Base-by-base conservation (phyloP, 2,888 invertebrate species). In the Cremastobaeus sp. region DNA sequence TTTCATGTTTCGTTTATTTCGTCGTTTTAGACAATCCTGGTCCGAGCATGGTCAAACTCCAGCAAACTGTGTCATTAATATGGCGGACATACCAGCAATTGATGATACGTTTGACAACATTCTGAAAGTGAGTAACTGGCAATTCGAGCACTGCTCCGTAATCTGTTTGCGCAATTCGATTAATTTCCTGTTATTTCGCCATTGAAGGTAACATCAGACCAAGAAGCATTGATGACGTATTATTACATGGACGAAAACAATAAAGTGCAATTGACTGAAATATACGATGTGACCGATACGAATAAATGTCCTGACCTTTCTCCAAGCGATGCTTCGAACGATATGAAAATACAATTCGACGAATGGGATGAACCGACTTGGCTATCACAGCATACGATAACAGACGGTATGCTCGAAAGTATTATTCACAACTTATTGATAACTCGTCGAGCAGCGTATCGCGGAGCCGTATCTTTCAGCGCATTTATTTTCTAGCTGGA, bases 191-290 rank as follows among this genome's bases (percentile, higher is more conserved):
- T 66, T 43, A 60, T 45, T 41, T 83, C 92, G 93, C 65, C 18
- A 35, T 77, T 92, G 45, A 91, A 91, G 88, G 95, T 94, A 79
- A 95, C 96, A 54, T 90, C 93, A 39, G 93, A 95, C 79, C 95
- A 96, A 83, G 97, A 97, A 79, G 94, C 96, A 0, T 89, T 96
- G 5, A 94, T 97, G 90, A 94, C 96, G 0, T 97, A 95, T 88
- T 96, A 97, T 88, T 97, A 96, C 86, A 92, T 95, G 85, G 96
- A 96, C 86, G 93, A 94, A 80, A 92, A 95, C 82, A 95, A 95
- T 87, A 93, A 95, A 90, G 92, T 95, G 81, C 94, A 94, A 88
- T 93, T 96, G 81, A 95, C 95, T 0, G 95, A 96, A 89, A 96
- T 96, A 81, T 96, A 94, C 85, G 95, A 96, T 87, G 94, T 96